Conservation (phyloP, 2,113 vertebrate species). For the Phrynosoma blainvillii region DNA sequence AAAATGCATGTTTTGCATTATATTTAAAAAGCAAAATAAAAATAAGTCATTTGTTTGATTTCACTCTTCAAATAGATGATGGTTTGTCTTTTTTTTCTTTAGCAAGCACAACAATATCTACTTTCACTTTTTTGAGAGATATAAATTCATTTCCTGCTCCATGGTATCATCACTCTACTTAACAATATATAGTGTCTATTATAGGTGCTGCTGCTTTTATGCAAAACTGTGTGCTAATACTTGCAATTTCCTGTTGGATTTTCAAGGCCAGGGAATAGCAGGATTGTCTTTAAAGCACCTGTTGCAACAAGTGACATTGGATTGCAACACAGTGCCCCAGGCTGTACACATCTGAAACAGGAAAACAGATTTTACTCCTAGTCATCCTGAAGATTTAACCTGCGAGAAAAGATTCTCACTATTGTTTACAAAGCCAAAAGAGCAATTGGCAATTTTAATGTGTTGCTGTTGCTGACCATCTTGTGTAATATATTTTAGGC, state of each 20-base stretch:
- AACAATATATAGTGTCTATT: background rate
- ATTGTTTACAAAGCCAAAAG: background rate
- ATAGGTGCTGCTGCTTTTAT: constrained; percentile 7
- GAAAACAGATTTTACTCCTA: fast-evolving
- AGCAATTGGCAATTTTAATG: background rate
- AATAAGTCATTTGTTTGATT: background rate
- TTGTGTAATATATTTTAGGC: background rate
- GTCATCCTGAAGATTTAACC: background rate
- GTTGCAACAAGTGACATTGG: background rate
- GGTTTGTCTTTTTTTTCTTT: background rate
- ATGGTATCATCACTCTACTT: background rate
- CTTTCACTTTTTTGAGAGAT: background rate
- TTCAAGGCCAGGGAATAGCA: constrained; percentile 15
- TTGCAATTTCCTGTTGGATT: constrained; percentile 4
- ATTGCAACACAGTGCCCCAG: constrained; percentile 21
- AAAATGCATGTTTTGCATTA: background rate
- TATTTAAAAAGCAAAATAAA: background rate
- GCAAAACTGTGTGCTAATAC: background rate
- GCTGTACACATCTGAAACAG: constrained; percentile 17
- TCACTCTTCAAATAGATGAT: background rate
- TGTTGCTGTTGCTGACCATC: background rate
- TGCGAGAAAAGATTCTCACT: background rate
- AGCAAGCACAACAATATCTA: background rate
- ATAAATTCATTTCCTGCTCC: background rate
- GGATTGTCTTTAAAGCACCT: constrained; percentile 18